Conservation (phyloP, 92 coral and sea anemone species). For the Hydrozoanthus gracilis region DNA sequence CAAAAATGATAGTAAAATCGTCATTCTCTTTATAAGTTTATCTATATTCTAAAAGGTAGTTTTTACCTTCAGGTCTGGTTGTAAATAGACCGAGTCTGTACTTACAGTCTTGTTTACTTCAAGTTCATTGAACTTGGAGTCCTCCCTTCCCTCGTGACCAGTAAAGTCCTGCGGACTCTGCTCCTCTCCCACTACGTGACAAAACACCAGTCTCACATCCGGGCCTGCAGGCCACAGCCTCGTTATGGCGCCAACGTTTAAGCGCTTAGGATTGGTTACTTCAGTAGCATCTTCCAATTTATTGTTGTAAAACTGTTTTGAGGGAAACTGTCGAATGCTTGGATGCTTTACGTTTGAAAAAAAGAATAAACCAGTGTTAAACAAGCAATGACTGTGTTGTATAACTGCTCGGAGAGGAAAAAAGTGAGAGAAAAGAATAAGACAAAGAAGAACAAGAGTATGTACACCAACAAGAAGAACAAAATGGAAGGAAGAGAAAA, state of each 20-base stretch:
- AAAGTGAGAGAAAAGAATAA: no score
- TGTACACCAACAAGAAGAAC: not conserved
- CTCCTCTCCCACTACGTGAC: slow-evolving; percentile 81
- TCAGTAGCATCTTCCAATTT: slow-evolving; percentile 63
- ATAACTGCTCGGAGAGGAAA: no score
- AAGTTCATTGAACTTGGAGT: slow-evolving; percentile 66
- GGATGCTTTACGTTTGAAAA: slow-evolving; percentile 65
- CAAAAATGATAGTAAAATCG: no score
- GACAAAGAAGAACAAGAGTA: not conserved
- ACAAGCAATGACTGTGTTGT: no score
- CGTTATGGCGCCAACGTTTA: slow-evolving; percentile 46
- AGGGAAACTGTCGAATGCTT: slow-evolving; percentile 72
- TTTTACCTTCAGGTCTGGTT: no score
- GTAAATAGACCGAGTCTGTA: not conserved
- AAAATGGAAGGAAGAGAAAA: no score
- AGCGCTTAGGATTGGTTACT: slow-evolving; percentile 50
- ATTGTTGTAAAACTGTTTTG: slow-evolving; percentile 69
- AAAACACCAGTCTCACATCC: slow-evolving; percentile 70
- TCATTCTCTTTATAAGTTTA: no score
- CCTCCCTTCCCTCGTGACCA: slow-evolving; percentile 64
- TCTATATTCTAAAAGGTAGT: no score
- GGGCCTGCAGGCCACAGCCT: slow-evolving; percentile 80
- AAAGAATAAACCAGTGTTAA: no score
- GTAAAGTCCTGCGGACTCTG: slow-evolving; percentile 62
- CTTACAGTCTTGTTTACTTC: slow-evolving; percentile 81